Percentiles rank a stretch among this genome's conserved stretches.
Evolutionary conservation across 1,140 invertebrate species (phyloP).

Genomic region (Bombus sibiricus): DNA sequence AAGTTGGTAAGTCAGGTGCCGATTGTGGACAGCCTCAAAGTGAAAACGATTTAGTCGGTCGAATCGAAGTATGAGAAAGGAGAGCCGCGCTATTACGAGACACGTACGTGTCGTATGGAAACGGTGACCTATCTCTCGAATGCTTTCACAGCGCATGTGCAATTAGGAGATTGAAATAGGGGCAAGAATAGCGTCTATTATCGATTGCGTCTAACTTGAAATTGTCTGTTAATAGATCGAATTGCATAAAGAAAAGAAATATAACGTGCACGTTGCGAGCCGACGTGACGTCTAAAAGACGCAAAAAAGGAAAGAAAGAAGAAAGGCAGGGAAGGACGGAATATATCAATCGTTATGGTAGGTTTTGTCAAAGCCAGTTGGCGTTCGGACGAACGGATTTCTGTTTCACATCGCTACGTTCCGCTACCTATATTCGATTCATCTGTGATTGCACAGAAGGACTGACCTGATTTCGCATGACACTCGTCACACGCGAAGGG

Average conservation of each 20-base stretch:
- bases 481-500: conserved; percentile 25
- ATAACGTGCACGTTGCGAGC: no score
- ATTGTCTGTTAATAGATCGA: conserved; percentile 15
- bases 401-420: no score
- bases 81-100: conserved; percentile 28
- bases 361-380: no score
- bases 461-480: conserved; percentile 44
- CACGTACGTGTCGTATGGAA: conserved; percentile 9
- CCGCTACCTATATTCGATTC: conserved; percentile 1
- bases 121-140: conserved; percentile 44
- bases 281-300: background rate
- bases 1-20: background rate
- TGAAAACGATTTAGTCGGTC: conserved; percentile 44
- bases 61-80: background rate
- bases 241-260: background rate
- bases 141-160: conserved; percentile 35
- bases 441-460: background rate
- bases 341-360: background rate
- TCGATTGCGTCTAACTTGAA: background rate
- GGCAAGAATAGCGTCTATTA: conserved; percentile 20
- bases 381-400: no score
- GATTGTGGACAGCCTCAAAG: background rate
- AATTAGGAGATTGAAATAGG: conserved; percentile 23
- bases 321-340: no score
- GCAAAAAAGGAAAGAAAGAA: background rate